Evolutionary conservation across 2,113 vertebrate genomes (phyloP), one percentile per base, ranked within the genome.

Genomic region (Osmerus mordax): DNA sequence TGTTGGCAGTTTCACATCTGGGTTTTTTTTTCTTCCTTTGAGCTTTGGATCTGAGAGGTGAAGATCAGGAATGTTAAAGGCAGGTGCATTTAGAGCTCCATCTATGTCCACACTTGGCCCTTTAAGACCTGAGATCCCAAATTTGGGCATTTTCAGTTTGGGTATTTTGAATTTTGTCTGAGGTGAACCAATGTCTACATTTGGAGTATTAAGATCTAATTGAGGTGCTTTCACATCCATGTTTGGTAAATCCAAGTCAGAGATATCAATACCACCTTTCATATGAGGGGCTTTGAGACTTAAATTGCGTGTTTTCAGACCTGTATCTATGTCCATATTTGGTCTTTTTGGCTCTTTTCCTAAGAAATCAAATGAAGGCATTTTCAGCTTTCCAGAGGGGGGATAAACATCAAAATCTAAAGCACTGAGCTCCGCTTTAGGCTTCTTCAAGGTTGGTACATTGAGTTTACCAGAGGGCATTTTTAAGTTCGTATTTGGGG

Each of bases 211-310:
- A 3, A 70, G 5, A 1, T 67, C 53, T 15, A 13, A 71, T 19
- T 72, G 81, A 2, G 90, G 82, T 66, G 78, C 61, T 41, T 85
- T 83, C 25, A 28, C 25, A 28, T 28, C 25, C 3, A 88, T 21
- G 2, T 85, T 72, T 47, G 79, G 84, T 15, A 86, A 55, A 25
- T 87, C 65, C 60, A 88, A 0, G 1, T 87, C 78, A 25, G 84
- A 86, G 0, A 52, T 55, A 69, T 78, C 41, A 21, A 90, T 41
- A 28, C 73, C 84, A 55, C 85, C 80, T 55, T 89, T 88, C 2
- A 91, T 14, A n/a, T 85, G 81, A 55, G 90, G 84, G 4, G 65
- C 70, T 77, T 86, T 84, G 0, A 74, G 21, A 67, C 32, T 84
- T 0, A 80, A 6, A 68, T 84, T 61, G 66, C 86, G 86, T 1